Evolutionary conservation across 2,888 invertebrate species (phyloP).

Genomic region (Ophion ellenae): DNA sequence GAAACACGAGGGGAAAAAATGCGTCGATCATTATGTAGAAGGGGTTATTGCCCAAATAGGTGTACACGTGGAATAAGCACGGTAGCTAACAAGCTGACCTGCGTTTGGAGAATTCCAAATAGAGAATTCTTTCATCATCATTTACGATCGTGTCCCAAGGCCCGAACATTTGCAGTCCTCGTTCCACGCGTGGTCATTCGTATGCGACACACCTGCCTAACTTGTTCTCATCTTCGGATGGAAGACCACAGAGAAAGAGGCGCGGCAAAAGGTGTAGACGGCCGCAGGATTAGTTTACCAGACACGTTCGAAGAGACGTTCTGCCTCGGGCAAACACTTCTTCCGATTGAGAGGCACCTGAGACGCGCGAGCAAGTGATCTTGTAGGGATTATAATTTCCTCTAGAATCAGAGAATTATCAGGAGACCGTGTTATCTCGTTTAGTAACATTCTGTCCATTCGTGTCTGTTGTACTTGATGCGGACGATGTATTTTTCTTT

Average conservation of each 20-base stretch:
- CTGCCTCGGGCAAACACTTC: constrained; percentile 18
- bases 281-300: constrained; percentile 48
- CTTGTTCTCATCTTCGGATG: constrained; percentile 13
- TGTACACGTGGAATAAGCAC: not conserved
- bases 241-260: constrained; percentile 20
- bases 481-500: constrained; percentile 46
- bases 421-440: constrained; percentile 16
- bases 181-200: constrained; percentile 40
- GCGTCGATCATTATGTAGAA: not conserved
- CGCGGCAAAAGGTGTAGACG: constrained; percentile 7
- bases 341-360: not conserved
- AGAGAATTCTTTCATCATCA: constrained; percentile 69
- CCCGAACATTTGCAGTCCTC: constrained; percentile 30
- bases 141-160: constrained; percentile 34
- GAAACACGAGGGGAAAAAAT: not conserved
- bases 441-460: constrained; percentile 11
- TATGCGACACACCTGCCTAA: constrained; percentile 31
- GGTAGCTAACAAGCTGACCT: constrained; percentile 76
- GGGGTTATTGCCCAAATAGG: not conserved
- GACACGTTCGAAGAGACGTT: constrained; percentile 43
- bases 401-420: constrained; percentile 8
- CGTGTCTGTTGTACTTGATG: not conserved
- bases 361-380: not conserved
- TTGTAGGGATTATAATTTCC: constrained; percentile 9
- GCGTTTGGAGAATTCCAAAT: constrained; percentile 78